A percentile compares a stretch with the other conserved stretches of the same genome.
phyloP scores from a whole-genome alignment of 2,113 vertebrate genomes.

The Oreochromis niloticus region DNA sequence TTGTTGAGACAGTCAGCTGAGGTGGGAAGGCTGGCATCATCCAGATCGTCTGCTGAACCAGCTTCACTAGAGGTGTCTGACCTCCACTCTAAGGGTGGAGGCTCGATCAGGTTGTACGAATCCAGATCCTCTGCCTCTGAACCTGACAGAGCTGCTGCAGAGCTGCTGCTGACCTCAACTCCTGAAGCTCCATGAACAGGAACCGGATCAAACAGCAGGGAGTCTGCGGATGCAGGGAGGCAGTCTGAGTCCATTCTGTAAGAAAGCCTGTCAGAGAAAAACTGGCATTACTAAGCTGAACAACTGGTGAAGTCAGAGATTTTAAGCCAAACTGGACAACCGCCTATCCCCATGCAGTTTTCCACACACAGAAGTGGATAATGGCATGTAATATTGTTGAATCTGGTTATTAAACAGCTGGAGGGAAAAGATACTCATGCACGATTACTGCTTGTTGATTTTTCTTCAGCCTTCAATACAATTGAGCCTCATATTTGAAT shows the following conservation, averaged over 20 bases:
- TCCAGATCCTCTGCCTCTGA: constrained; percentile 60
- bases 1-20: constrained; percentile 23
- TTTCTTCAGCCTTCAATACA: neutral
- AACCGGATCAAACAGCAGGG: neutral
- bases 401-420: neutral
- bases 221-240: neutral
- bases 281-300: neutral
- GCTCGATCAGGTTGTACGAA: constrained; percentile 60
- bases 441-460: neutral
- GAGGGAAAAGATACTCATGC: neutral
- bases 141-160: neutral
- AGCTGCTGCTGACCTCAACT: neutral
- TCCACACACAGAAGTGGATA: neutral
- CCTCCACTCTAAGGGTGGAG: constrained; percentile 77
- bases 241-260: constrained; percentile 45
- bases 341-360: neutral
- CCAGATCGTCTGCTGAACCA: constrained; percentile 42
- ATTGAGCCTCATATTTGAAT: neutral
- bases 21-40: constrained; percentile 34
- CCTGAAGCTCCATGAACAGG: neutral
- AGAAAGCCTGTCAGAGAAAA: neutral
- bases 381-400: neutral
- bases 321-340: neutral
- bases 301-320: neutral
- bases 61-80: constrained; percentile 73